Conservation (phyloP, 1,140 invertebrate genomes). For the Telenomus remus region DNA sequence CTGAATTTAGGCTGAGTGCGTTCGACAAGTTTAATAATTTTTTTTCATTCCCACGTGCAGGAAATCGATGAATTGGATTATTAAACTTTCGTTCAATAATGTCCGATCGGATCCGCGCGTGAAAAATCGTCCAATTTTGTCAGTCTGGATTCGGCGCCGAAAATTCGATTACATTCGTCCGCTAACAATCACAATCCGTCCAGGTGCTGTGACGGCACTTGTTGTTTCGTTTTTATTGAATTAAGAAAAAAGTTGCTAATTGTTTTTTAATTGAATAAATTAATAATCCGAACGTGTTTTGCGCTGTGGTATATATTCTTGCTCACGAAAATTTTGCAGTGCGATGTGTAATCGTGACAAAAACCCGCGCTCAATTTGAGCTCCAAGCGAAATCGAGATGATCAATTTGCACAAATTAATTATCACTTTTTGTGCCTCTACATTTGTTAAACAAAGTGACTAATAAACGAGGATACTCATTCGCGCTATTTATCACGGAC, state of each 20-base stretch:
- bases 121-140: neutral
- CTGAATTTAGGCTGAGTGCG: too few species aligned
- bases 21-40: neutral
- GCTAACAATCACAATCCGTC: too few species aligned
- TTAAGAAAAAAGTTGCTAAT: slow-evolving; percentile 2
- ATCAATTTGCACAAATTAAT: too few species aligned
- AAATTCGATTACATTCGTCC: neutral
- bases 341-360: too few species aligned
- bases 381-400: too few species aligned
- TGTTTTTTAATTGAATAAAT: slow-evolving; percentile 5
- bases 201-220: neutral
- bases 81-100: slow-evolving; percentile 16
- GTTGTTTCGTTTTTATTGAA: neutral
- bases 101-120: neutral
- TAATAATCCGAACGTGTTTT: neutral
- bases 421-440: too few species aligned
- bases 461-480: too few species aligned
- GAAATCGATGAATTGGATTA: slow-evolving; percentile 8
- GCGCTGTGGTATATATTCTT: neutral
- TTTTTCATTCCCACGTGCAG: slow-evolving; percentile 8
- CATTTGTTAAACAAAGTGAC: too few species aligned
- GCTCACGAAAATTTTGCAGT: too few species aligned
- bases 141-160: neutral
- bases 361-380: too few species aligned
- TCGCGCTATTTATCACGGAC: too few species aligned